A percentile compares a stretch with the other conserved stretches of the same genome.
Evolutionary conservation across 2,113 vertebrate genomes (phyloP).

Genomic region (Hippocampus zosterae): DNA sequence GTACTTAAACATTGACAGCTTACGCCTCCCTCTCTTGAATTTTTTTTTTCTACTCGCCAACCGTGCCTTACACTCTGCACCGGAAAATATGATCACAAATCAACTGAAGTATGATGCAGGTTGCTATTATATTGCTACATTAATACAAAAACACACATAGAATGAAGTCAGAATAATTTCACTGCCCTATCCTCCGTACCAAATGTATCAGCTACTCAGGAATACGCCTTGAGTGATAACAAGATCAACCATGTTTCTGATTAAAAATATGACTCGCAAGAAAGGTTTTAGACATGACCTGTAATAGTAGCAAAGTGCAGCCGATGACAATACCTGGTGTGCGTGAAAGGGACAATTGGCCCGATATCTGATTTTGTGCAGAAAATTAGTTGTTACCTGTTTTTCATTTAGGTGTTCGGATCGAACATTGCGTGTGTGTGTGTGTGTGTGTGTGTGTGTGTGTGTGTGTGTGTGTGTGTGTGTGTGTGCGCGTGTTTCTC

Average conservation of each 20-base stretch:
- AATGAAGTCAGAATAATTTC: slow-evolving; percentile 13
- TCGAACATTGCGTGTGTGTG: too few relatives aligned
- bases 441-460: too few relatives aligned
- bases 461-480: too few relatives aligned
- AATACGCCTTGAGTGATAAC: slow-evolving; percentile 35
- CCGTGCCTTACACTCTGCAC: neutral
- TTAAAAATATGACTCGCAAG: slow-evolving; percentile 31
- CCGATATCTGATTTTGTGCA: neutral
- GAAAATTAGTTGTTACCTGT: neutral
- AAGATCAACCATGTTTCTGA: slow-evolving; percentile 43
- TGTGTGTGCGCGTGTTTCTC: too few relatives aligned
- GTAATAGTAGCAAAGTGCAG: too few relatives aligned
- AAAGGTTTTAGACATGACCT: too few relatives aligned
- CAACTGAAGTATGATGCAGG: neutral
- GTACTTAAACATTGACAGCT: slow-evolving; percentile 23
- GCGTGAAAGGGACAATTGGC: too few relatives aligned
- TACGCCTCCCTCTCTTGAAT: slow-evolving; percentile 8
- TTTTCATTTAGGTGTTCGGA: neutral
- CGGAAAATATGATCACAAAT: neutral
- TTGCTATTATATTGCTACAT: neutral
- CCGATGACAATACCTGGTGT: too few relatives aligned
- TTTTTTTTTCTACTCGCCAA: neutral
- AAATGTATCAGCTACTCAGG: slow-evolving; percentile 11
- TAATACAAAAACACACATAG: neutral
- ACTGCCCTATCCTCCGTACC: slow-evolving; percentile 16